Base-by-base conservation (phyloP, 35 echinoderm and acorn worm genomes). In the Anneissia japonica region DNA sequence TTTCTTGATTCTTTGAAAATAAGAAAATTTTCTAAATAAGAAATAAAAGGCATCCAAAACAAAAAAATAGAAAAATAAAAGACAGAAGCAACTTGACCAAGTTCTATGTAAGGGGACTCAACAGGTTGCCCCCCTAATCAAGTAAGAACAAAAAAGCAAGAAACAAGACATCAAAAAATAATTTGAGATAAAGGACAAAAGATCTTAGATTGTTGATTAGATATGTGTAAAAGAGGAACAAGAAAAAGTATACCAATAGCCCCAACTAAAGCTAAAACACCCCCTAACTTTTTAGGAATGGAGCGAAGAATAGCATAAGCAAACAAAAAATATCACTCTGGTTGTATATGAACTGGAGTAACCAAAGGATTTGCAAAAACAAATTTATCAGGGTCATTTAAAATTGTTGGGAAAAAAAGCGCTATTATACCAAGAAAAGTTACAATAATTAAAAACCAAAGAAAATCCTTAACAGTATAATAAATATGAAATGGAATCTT, bases 251-350 rank as follows among this genome's bases (percentile, higher is more conserved):
- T 38, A 34, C 87, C 34, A 34, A 94, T 89, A 17, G 92, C 64
- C 0, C 83, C 84, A 30, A 94, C 37, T 11, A 94, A 29, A 14
- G 92, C 92, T 74, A 90, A n/a, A 39, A 90, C 92, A 19, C 92
- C 92, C 11, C 92, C 92, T 72, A 94, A 32, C 88, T 94, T 94
- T 39, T 94, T 94, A 23, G 92, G 92, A 29, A 94, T 94, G 0
- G 92, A 94, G 0, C 92, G 92, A 0, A 94, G 85, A 11, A 94
- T 94, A 9, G 92, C 88, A 31, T 94, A 94, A 26, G 92, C 92
- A 84, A 94, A 94, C 0, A 94, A 36, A 39, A 94, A 94, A 38
- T 94, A 94, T 87, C 92, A 94, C 39, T 94, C 92, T 23, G 92
- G 92, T 46, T 94, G 88, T 0, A 94, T 94, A 40, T 94, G 92